phyloP scores from a whole-genome alignment of 1,140 invertebrate species.

The Aphis craccivora region DNA sequence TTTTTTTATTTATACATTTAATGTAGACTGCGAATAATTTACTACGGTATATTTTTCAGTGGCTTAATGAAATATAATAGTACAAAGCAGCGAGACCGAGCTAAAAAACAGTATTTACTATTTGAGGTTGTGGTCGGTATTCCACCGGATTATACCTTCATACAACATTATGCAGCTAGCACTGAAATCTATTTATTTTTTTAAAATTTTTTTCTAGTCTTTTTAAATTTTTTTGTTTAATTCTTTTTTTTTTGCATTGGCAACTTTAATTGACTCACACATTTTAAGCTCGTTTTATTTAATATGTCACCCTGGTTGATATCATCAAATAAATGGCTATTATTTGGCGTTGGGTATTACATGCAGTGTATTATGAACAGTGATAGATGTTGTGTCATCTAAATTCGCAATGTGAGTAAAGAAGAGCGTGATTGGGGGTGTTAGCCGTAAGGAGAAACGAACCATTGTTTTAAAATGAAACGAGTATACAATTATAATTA shows the following conservation, averaged over 20 bases:
- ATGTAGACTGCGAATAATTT: too few species aligned
- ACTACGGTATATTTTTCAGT: too few species aligned
- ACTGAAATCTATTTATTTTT: neutral
- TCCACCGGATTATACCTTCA: neutral
- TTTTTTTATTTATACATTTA: too few species aligned
- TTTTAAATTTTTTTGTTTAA: neutral
- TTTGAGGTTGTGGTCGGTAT: too few species aligned
- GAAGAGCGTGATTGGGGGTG: neutral
- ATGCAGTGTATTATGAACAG: neutral
- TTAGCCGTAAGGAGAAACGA: neutral
- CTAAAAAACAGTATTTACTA: too few species aligned
- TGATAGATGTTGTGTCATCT: neutral
- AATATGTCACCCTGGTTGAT: neutral
- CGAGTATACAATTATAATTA: neutral
- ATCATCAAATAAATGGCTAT: neutral
- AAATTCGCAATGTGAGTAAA: neutral
- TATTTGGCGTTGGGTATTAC: neutral
- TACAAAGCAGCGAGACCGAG: too few species aligned
- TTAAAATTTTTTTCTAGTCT: neutral
- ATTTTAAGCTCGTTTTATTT: too few species aligned
- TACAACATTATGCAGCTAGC: neutral
- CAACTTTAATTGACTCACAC: too few species aligned
- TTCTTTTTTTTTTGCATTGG: neutral
- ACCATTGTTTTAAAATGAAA: neutral
- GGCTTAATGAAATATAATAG: too few species aligned